Percentiles rank a stretch among this genome's conserved stretches.
These are phyloP conservation scores for Garrulus glandarius DNA, from an alignment of 2,797 vertebrate genomes.

Conservation along the genomic window DNA sequence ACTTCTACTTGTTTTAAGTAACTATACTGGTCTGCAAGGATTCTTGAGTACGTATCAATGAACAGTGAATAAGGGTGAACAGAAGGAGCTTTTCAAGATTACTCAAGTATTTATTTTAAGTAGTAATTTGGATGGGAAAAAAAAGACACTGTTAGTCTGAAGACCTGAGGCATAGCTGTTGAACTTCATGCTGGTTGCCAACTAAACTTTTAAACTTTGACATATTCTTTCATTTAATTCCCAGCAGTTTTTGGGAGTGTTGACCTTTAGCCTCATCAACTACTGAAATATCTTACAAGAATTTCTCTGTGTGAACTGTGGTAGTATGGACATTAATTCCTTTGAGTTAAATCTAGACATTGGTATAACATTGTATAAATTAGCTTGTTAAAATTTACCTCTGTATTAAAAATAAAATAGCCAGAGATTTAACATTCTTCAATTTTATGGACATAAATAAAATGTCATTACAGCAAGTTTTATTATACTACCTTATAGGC, in stretches of 20 bases:
- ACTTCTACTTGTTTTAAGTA: not conserved
- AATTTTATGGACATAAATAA: constrained; percentile 45
- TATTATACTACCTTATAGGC: not conserved
- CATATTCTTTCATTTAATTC: not conserved
- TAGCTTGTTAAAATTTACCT: constrained; percentile 50
- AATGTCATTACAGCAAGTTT: not conserved
- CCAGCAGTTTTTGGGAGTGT: not conserved
- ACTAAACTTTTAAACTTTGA: not conserved
- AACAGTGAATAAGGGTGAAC: not conserved
- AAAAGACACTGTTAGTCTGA: not conserved
- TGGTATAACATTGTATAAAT: constrained; percentile 40
- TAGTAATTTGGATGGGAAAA: not conserved
- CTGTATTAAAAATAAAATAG: constrained; percentile 32
- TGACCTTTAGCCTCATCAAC: constrained; percentile 40
- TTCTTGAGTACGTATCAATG: not conserved
- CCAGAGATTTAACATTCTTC: not conserved
- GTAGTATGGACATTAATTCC: not conserved
- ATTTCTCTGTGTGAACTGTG: not conserved
- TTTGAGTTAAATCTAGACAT: constrained; percentile 33
- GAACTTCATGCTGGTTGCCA: not conserved
- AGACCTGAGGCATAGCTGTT: not conserved
- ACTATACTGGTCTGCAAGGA: not conserved
- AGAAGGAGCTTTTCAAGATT: not conserved
- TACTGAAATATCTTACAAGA: not conserved
- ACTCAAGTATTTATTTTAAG: not conserved